Base-by-base conservation (phyloP, 2,888 invertebrate species). In the Piscicola geometra region DNA sequence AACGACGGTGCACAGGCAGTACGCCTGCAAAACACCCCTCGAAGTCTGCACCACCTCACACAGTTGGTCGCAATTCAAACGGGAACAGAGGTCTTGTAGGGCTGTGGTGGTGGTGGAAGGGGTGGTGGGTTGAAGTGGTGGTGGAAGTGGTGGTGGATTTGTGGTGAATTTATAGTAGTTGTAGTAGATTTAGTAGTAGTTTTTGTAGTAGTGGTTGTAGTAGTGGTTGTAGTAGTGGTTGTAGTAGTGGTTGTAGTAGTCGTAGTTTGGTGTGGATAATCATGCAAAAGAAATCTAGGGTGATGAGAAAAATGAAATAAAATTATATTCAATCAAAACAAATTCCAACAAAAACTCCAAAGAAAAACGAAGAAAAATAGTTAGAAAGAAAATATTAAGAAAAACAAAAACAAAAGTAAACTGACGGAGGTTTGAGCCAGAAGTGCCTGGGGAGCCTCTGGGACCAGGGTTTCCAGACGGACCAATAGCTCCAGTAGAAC, bases 51-150 rank as follows among this genome's bases (percentile, higher is more conserved):
- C 60, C n/a, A 73, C 64, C 36, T 73, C 73, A 52, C 73, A 73
- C 21, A 18, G n/a, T 3, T 73, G 73, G 60, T 73, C 73, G 64
- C 73, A 73, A 25, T 64, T 73, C 73, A 73, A 32, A 1, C 35
- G 12, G 2, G 73, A 64, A 28, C 73, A 73, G 21, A 73, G 33
- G 28, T 64, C 64, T 28, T 15, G 3, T 32, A 9, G 41, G 41
- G 41, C 5, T 41, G 41, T 5, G 41, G 15, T 41, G 41, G 41
- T 41, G 5, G 41, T 41, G 41, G 5, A 15, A 9, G 5, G 41
- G 41, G 41, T 15, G 5, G 41, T 41, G 41, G 41, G 41, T 41
- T 41, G 41, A 15, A 15, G 15, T 41, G 41, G 41, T 5, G 41
- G 15, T 41, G 41, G 41, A 15, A 41, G 41, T 41, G 5, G 41